Evolutionary conservation across 2,888 invertebrate genomes (phyloP).

Genomic region (Dromius quadrimaculatus): DNA sequence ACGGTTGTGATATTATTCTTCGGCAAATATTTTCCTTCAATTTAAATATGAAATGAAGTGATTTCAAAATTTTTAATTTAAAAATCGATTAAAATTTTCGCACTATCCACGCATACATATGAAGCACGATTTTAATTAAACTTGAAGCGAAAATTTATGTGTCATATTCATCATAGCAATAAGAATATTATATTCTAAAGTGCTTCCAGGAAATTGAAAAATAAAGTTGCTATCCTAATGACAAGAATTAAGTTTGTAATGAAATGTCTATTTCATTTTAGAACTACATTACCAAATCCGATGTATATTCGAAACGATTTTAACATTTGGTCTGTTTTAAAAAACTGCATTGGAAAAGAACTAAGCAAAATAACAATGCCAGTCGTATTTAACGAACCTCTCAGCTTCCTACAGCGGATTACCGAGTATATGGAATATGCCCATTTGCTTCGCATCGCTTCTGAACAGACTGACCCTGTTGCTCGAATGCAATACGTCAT

Average conservation of each 20-base stretch:
- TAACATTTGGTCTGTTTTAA: conserved; percentile 91
- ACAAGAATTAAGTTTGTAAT: conserved; percentile 60
- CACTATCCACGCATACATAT: too few species aligned
- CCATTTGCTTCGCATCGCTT: conserved; percentile 79
- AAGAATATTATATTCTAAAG: too few species aligned
- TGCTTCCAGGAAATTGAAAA: too few species aligned
- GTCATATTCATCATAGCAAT: too few species aligned
- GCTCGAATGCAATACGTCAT: conserved; percentile 84
- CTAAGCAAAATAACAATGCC: conserved; percentile 97
- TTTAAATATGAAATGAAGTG: too few species aligned
- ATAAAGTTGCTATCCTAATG: too few species aligned
- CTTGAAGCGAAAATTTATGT: too few species aligned
- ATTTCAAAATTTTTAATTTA: too few species aligned
- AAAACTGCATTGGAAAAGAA: conserved; percentile 93
- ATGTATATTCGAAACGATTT: conserved; percentile 84
- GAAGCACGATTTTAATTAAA: too few species aligned
- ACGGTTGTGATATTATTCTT: too few species aligned
- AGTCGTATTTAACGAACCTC: conserved; percentile 95
- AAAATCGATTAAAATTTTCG: too few species aligned
- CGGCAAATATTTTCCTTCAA: too few species aligned
- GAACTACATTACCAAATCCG: conserved; percentile 78
- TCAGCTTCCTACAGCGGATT: conserved; percentile 94
- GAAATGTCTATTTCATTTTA: conserved; percentile 64
- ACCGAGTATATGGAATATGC: conserved; percentile 96
- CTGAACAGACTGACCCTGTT: conserved; percentile 82